These are phyloP conservation scores for Sterrhoptilus dennistouni DNA, from an alignment of 2,113 vertebrate species.

Conservation along the genomic window DNA sequence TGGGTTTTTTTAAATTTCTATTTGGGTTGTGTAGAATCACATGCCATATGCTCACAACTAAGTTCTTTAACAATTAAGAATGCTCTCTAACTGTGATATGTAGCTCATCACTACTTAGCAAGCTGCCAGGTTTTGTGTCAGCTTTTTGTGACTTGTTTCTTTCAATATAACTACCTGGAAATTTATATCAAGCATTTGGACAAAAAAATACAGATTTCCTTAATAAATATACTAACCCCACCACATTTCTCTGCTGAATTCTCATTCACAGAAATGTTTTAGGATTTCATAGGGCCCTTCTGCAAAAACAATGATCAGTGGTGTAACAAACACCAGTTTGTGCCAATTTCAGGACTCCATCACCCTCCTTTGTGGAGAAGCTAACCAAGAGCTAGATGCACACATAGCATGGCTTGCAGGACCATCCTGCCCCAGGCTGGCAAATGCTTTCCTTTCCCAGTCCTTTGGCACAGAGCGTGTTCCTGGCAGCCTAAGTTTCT, in stretches of 20 bases:
- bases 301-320: not conserved
- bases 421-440: not conserved
- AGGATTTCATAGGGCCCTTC: not conserved
- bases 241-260: not conserved
- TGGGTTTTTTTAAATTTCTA: rapidly evolving
- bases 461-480: not conserved
- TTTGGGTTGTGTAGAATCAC: not conserved
- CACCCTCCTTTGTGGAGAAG: not conserved
- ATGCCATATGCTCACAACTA: rapidly evolving
- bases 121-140: not conserved
- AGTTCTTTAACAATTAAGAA: not conserved
- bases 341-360: not conserved
- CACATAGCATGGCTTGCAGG: not conserved
- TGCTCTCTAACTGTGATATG: not conserved
- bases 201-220: not conserved
- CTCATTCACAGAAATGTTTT: not conserved
- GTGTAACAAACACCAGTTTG: not conserved
- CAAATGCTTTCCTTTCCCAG: not conserved
- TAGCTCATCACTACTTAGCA: not conserved
- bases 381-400: not conserved
- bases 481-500: not conserved
- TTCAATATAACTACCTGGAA: not conserved
- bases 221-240: not conserved
- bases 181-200: not conserved
- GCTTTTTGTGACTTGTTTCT: not conserved